These are phyloP conservation scores for Nematolebias whitei DNA, from an alignment of 2,113 vertebrate species.

Conservation along the genomic window DNA sequence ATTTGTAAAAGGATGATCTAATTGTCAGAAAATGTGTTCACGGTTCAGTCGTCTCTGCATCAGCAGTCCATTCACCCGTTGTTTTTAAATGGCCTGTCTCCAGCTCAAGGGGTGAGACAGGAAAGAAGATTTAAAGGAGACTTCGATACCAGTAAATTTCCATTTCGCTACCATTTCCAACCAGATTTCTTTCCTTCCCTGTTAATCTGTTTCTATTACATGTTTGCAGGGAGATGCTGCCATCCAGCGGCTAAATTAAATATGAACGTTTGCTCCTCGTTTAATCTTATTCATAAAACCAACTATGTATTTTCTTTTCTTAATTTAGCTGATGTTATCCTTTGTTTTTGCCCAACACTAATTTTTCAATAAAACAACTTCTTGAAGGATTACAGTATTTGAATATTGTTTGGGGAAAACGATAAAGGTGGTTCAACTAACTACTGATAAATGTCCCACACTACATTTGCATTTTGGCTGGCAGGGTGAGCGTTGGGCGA, in stretches of 20 bases:
- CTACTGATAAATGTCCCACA: not conserved
- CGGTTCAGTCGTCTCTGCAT: constrained; percentile 66
- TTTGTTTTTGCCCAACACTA: not conserved
- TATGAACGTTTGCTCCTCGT: too few relatives aligned
- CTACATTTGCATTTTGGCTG: not conserved
- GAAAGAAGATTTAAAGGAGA: constrained; percentile 53
- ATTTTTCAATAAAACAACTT: constrained; percentile 21
- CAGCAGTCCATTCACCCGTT: constrained; percentile 60
- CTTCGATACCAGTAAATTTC: constrained; percentile 43
- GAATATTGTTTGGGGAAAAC: constrained; percentile 26
- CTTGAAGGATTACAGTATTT: constrained; percentile 35
- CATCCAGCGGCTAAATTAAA: constrained; percentile 44
- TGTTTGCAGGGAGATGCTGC: constrained; percentile 50
- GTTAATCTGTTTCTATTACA: constrained; percentile 18
- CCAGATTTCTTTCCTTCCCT: constrained; percentile 44
- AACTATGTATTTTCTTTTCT: too few relatives aligned
- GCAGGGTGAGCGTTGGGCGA: too few relatives aligned
- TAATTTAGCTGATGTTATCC: not conserved
- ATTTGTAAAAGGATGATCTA: constrained; percentile 83
- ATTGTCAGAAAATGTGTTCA: constrained; percentile 73
- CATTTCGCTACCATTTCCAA: too few relatives aligned
- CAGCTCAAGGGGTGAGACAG: constrained; percentile 64
- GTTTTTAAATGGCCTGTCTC: constrained; percentile 47
- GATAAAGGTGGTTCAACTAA: not conserved
- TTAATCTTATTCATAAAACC: too few relatives aligned